Conservation (phyloP, 2,888 invertebrate species). For the Orthosia gracilis region DNA sequence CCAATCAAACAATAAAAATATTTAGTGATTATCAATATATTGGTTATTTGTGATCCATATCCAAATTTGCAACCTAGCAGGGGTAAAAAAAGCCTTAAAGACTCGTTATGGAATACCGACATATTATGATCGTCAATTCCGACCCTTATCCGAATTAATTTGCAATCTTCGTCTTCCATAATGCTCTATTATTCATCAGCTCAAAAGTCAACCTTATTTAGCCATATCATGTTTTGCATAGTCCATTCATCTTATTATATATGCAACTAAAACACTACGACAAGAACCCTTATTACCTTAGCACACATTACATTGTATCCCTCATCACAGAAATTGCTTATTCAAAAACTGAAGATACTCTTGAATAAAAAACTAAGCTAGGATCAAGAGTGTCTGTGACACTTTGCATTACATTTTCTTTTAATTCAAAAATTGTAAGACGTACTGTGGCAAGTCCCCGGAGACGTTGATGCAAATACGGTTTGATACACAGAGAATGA, state of each 20-base stretch:
- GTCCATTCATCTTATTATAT: neutral
- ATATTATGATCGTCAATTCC: neutral
- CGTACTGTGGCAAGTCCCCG: constrained; percentile 39
- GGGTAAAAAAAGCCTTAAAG: neutral
- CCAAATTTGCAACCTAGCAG: no score
- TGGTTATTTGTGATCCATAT: no score
- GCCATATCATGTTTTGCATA: neutral
- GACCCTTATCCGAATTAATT: neutral
- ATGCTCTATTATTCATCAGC: neutral
- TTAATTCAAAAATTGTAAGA: constrained; percentile 64
- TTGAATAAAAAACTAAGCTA: constrained; percentile 37
- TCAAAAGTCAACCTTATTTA: neutral
- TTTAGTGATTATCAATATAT: no score
- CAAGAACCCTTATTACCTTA: neutral
- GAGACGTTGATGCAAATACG: constrained; percentile 48
- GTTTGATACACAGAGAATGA: constrained; percentile 9
- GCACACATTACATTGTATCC: neutral
- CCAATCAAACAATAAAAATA: no score
- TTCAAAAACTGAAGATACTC: constrained; percentile 43
- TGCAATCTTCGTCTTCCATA: neutral
- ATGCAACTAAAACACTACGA: neutral
- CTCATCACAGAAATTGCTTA: constrained; percentile 35
- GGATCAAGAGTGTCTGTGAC: constrained; percentile 53
- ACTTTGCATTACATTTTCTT: constrained; percentile 61
- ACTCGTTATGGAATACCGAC: neutral